Evolutionary conservation across 2,888 invertebrate species (phyloP).

Genomic region (Thera obeliscata): DNA sequence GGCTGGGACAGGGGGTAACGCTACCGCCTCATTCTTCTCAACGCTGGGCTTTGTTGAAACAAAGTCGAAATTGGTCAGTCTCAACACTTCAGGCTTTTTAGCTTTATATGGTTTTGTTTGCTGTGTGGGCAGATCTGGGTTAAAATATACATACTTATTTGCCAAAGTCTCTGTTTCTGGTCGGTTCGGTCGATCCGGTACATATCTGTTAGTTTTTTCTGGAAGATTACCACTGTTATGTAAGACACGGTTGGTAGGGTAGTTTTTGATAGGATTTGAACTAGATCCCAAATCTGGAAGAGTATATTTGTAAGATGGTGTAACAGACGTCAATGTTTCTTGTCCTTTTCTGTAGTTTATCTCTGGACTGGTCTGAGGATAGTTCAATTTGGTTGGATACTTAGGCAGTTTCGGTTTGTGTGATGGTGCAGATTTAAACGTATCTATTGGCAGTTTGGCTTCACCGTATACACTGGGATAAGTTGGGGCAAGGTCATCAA

Average conservation of each 20-base stretch:
- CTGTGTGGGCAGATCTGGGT: neutral
- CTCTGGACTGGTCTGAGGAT: slow-evolving; percentile 3
- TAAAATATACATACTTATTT: neutral
- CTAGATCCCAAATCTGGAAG: neutral
- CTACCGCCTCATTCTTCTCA: neutral
- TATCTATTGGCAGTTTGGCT: neutral
- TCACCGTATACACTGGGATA: neutral
- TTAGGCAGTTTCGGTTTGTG: slow-evolving; percentile 1
- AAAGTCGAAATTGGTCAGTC: neutral
- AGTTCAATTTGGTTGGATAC: neutral
- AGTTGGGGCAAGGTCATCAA: neutral
- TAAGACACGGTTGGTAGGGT: neutral
- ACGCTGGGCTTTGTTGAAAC: slow-evolving; percentile 2
- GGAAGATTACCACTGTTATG: neutral
- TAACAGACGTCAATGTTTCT: slow-evolving; percentile 5
- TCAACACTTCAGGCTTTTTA: neutral
- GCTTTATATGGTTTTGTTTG: slow-evolving; percentile 8
- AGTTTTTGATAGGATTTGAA: neutral
- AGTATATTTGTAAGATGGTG: neutral
- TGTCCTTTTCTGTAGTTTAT: slow-evolving; percentile 3
- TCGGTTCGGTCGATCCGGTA: neutral
- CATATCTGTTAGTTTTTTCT: neutral
- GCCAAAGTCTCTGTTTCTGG: neutral
- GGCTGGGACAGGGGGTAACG: slow-evolving; percentile 20
- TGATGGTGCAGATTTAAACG: neutral